Evolutionary conservation across 2,797 vertebrate genomes (phyloP).

Genomic region (Ptychobarbus kaznakovi): DNA sequence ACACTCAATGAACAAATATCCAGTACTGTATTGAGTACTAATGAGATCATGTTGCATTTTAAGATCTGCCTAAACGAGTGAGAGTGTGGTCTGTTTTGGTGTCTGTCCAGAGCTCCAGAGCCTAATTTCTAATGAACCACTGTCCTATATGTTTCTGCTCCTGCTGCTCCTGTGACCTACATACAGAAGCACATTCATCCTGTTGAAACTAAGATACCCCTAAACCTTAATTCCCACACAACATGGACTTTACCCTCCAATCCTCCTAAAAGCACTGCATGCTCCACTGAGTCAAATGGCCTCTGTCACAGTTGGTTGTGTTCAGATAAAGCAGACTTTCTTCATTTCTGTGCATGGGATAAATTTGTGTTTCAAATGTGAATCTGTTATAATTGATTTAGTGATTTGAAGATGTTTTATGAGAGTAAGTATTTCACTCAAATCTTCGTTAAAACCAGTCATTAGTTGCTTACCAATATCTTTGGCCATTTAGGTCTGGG

Average conservation of each 20-base stretch:
- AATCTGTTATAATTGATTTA: not conserved
- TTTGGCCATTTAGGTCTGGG: not conserved
- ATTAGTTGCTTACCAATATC: not conserved
- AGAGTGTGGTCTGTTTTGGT: conserved; percentile 31
- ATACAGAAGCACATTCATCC: conserved; percentile 46
- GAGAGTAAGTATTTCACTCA: not conserved
- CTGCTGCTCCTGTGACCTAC: conserved; percentile 53
- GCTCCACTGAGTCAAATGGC: conserved; percentile 1
- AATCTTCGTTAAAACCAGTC: not conserved
- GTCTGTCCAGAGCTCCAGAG: conserved; percentile 11
- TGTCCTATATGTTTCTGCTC: conserved; percentile 49
- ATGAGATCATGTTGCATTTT: conserved; percentile 13
- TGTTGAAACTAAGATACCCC: conserved; percentile 40
- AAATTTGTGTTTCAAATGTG: not conserved
- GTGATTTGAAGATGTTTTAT: not conserved
- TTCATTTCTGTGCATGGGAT: not conserved
- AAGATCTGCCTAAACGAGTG: not conserved
- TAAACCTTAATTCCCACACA: conserved; percentile 47
- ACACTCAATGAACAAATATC: not conserved
- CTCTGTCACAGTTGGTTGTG: conserved; percentile 18
- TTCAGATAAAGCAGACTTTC: conserved; percentile 14
- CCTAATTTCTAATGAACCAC: conserved; percentile 44
- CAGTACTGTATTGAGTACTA: not conserved
- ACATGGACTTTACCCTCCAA: conserved; percentile 40
- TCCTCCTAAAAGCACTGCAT: conserved; percentile 31